Percentiles rank a stretch among this genome's conserved stretches.
Conservation (phyloP, 2,888 invertebrate genomes). For the Vannuccia rotundouncinata region DNA sequence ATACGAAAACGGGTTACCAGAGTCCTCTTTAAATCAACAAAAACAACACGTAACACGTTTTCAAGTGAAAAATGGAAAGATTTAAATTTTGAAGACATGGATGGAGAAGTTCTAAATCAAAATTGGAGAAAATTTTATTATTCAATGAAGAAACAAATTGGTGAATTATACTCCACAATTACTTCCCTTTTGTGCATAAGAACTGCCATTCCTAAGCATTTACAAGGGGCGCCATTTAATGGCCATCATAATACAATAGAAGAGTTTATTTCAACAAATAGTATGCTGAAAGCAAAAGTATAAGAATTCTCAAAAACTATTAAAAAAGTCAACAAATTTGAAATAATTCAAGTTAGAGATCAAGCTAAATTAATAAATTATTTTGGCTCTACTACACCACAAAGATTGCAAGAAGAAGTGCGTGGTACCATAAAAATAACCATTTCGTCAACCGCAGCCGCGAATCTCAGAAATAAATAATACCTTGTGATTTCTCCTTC, state of each 20-base stretch:
- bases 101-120: not conserved
- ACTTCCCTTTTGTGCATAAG: not conserved
- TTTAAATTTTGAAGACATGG: not conserved
- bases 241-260: not conserved
- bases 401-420: not conserved
- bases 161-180: not conserved
- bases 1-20: not conserved
- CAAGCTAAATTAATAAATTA: not conserved
- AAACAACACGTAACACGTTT: not conserved
- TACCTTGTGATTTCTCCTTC: not conserved
- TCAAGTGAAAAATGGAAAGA: not conserved
- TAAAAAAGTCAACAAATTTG: not conserved
- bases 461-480: not conserved
- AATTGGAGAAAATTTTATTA: not conserved
- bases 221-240: not conserved
- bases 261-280: not conserved
- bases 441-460: not conserved
- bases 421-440: not conserved
- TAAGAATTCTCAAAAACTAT: not conserved
- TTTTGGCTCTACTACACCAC: not conserved
- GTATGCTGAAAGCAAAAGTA: not conserved
- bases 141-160: not conserved
- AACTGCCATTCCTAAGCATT: not conserved
- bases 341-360: not conserved
- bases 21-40: not conserved